phyloP scores from a whole-genome alignment of 2,113 vertebrate species.

The Cephalophus harveyi region DNA sequence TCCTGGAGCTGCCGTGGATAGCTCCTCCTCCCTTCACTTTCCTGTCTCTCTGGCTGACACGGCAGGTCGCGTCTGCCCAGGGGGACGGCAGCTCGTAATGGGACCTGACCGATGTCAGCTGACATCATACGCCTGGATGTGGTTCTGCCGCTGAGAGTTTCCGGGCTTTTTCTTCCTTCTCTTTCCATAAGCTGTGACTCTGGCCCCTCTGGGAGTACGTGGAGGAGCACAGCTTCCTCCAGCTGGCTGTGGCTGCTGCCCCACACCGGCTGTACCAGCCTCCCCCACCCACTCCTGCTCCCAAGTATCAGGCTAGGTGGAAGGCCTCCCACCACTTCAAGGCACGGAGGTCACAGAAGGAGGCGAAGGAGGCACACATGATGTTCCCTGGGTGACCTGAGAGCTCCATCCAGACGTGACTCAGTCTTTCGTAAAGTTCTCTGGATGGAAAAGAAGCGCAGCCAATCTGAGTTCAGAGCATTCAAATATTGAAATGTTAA shows the following conservation, averaged over 20 bases:
- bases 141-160: constrained; percentile 18
- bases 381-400: too few species aligned
- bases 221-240: neutral
- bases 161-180: neutral
- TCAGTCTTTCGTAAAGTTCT: neutral
- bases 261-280: accelerated
- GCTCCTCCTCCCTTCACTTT: neutral
- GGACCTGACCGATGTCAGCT: neutral
- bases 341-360: accelerated
- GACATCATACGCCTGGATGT: neutral
- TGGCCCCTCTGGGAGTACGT: neutral
- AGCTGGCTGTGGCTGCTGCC: neutral
- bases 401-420: neutral
- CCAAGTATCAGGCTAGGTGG: accelerated
- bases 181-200: neutral
- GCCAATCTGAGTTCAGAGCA: neutral
- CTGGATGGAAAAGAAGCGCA: neutral
- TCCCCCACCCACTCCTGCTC: accelerated
- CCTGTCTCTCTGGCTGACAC: neutral
- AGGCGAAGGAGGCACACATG: accelerated
- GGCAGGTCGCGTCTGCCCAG: neutral
- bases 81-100: neutral
- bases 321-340: accelerated
- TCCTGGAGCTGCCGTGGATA: neutral
- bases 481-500: neutral